Evolutionary conservation across 2,888 invertebrate genomes (phyloP), one percentile per base, ranked within the genome.

Genomic region (Chalcis sispes): DNA sequence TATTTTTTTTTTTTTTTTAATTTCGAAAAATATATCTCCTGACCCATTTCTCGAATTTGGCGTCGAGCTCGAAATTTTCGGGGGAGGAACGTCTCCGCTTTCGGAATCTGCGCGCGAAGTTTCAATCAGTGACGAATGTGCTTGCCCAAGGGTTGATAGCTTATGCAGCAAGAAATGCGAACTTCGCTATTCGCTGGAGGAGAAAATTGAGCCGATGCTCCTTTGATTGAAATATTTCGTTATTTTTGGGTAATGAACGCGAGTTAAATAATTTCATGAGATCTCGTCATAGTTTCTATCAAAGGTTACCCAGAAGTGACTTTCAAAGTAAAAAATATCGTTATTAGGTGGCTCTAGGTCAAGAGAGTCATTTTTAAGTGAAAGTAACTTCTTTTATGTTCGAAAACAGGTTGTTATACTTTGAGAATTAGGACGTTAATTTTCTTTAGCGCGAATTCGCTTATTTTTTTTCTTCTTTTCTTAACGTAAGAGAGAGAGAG

Each of bases 1-100:
- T 1, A 50, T 71, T 36, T 13, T 42, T 13, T 42, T 15, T 42
- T 42, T 42, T 42, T 42, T 42, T 4, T 13, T 42, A 7, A 7
- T 65, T 61, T 23, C n/a, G 40, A 48, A 27, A 48, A 50, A 8
- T 42, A 59, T 79, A 80, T 82, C 82, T 82, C 81, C 83, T 85
- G 86, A 86, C 86, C 86, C 83, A 86, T 86, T 87, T 86, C 79
- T 42, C 80, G 79, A 80, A 82, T 81, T n/a, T 82, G 81, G 78
- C 80, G 77, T 2, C 72, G 73, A 29, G 40, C 54, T 32, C 58
- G 29, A 50, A 59, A 32, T 32, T 32, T 32, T 5, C 3, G 27
- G 20, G 1, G 40, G 3, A 32, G 32, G 32, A 32, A 5, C 32
- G 32, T 8, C 36, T 36, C 10, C 10, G 5, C 36, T 36, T 36